phyloP scores from a whole-genome alignment of 1,140 invertebrate genomes.

The Drosophila sechellia region DNA sequence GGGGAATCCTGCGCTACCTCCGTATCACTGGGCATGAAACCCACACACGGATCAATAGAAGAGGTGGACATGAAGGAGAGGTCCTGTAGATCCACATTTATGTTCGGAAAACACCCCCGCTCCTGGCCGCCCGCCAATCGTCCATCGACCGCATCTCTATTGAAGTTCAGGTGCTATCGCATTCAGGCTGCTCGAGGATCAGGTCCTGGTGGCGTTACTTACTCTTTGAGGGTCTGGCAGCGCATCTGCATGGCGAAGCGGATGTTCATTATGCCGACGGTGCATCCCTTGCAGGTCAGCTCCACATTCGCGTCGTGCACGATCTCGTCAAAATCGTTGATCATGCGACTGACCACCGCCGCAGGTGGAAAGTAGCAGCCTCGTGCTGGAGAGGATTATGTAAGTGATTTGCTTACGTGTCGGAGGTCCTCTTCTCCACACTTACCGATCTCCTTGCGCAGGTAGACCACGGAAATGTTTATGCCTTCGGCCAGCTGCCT shows the following conservation, averaged over 20 bases:
- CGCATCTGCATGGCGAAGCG: constrained; percentile 54
- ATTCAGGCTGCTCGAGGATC: constrained; percentile 47
- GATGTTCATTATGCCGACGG: constrained; percentile 53
- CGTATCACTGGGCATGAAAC: constrained; percentile 25
- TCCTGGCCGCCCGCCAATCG: constrained; percentile 15
- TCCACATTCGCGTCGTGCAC: constrained; percentile 56
- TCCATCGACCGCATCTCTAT: constrained; percentile 58
- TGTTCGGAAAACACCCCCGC: not conserved
- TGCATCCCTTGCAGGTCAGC: constrained; percentile 64
- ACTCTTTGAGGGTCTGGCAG: constrained; percentile 51
- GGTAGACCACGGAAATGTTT: constrained; percentile 35
- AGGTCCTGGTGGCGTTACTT: constrained; percentile 55
- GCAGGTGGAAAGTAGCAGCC: constrained; percentile 54
- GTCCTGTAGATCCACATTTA: constrained; percentile 25
- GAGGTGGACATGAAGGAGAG: constrained; percentile 11
- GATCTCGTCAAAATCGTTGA: constrained; percentile 19
- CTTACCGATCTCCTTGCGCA: constrained; percentile 62
- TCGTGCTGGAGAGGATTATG: constrained; percentile 18
- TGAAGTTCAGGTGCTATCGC: constrained; percentile 62
- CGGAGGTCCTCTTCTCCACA: fast-evolving
- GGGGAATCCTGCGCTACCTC: not conserved
- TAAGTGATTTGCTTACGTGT: not conserved
- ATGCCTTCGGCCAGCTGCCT: constrained; percentile 53
- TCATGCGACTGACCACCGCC: constrained; percentile 36
- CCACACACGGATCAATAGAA: constrained; percentile 49